Base-by-base conservation (phyloP, 2,113 vertebrate species). In the Siniperca knerii region DNA sequence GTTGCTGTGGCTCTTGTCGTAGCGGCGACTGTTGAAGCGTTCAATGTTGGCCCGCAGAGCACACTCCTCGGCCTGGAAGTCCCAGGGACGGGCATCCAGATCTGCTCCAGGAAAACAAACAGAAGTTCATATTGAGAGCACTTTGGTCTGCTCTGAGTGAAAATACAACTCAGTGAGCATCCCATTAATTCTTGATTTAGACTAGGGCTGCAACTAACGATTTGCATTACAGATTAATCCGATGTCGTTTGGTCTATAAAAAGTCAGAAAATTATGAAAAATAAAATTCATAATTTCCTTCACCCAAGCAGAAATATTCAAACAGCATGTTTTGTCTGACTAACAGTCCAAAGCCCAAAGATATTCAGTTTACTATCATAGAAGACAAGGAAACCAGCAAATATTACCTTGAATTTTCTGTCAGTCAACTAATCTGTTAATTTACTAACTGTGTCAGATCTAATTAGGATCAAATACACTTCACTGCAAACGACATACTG, bases 31-130 rank as follows among this genome's bases (percentile, higher is more conserved):
- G 75, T 99, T 99, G 95, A 99, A 99, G 10, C 98, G 97, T 62
- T 99, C 98, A 0, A 99, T 99, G 95, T 96, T 99, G 89, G 98
- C 98, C 0, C 98, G 96, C 35, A 99, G 96, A 6, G 98, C 97
- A 0, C 98, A 99, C 61, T 99, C 98, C 93, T 99, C 98, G 0
- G 98, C 98, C 91, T 99, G 98, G 89, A 99, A 99, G 78, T 99
- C 98, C 98, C 98, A 99, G 0, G 98, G 98, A 0, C 98, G 97
- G 5, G 98, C 98, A 0, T 99, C 98, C 86, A 99, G 96, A 91
- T 99, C 98, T 99, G 93, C 33, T 77, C 81, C 74, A 7, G 2
- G 83, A 65, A 78, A 15, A 89, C 21, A 76, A 12, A 68, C 33
- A 61, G 40, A 8, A 11, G 46, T 2, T 67, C 2, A 55, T 13